Evolutionary conservation across 2,113 vertebrate genomes (phyloP).

Genomic region (Anthoscopus minutus): DNA sequence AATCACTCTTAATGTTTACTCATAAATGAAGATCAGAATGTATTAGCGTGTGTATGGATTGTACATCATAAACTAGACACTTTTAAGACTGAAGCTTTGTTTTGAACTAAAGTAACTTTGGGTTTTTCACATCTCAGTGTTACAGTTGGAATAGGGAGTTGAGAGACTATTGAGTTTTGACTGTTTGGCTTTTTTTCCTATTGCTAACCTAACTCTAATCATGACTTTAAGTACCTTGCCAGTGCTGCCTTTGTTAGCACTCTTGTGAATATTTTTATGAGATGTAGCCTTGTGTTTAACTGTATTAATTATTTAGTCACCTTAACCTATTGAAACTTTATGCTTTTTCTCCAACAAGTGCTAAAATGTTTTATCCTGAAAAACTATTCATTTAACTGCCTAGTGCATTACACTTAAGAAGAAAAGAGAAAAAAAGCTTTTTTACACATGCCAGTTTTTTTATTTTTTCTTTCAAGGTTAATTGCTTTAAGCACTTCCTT

Average conservation of each 20-base stretch:
- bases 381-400: background rate
- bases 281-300: conserved; percentile 30
- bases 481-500: background rate
- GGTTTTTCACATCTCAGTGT: conserved; percentile 50
- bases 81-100: background rate
- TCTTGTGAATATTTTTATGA: conserved; percentile 42
- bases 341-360: background rate
- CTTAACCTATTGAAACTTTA: background rate
- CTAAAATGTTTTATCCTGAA: background rate
- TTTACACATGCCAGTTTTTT: background rate
- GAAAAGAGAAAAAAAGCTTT: background rate
- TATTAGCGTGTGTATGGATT: background rate
- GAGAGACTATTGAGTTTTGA: background rate
- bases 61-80: background rate
- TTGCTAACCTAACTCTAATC: background rate
- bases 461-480: background rate
- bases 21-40: background rate
- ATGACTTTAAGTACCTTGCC: background rate
- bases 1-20: background rate
- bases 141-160: conserved; percentile 20
- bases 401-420: background rate
- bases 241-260: conserved; percentile 44
- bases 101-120: background rate
- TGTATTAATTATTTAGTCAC: conserved; percentile 45
- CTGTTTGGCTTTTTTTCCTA: background rate